Evolutionary conservation across 2,113 vertebrate genomes (phyloP), one percentile per base, ranked within the genome.

Genomic region (Arothron firmamentum): DNA sequence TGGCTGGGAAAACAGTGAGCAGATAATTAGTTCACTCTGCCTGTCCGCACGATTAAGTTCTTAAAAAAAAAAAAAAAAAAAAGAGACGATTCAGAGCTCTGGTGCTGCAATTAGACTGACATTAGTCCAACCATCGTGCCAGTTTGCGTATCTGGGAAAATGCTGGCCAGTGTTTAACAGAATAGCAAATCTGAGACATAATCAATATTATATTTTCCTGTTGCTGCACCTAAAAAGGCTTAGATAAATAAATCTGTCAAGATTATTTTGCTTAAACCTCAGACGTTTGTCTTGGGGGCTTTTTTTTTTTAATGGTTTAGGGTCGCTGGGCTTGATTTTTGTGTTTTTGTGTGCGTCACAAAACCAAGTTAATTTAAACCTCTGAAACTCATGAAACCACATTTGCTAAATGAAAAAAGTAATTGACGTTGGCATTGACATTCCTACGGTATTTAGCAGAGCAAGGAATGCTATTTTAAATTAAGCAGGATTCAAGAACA

Each of bases 11-110:
- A 88, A 86, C 82, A 82, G 80, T 75, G 51, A 77, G 77, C 77
- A 77, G 84, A 88, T 88, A 88, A 88, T 88, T 86, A 86, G 87
- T 87, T 86, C 85, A 87, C 82, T 82, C 85, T 86, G 82, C 83
- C 77, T 72, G 81, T 87, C 80, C 82, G 83, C 80, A 85, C 85
- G 67, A 88, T 87, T 86, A 79, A 72, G 77, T 82, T 86, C 85
- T 83, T 79, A 85, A 74, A 85, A 86, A 87, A 88, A 85, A 74
- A 8, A 51, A 15, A 50, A 50, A 21, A 14, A 50, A 12, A 72
- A 61, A 61, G 80, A 80, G 83, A 85, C 65, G 70, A 87, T 77
- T 83, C 67, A 71, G 68, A 52, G 75, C 80, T 78, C 65, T 69
- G 54, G 59, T 43, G 70, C 80, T 69, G 81, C 83, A 86, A 85